phyloP scores from a whole-genome alignment of 2,113 vertebrate species.

The Hystrix cristata region DNA sequence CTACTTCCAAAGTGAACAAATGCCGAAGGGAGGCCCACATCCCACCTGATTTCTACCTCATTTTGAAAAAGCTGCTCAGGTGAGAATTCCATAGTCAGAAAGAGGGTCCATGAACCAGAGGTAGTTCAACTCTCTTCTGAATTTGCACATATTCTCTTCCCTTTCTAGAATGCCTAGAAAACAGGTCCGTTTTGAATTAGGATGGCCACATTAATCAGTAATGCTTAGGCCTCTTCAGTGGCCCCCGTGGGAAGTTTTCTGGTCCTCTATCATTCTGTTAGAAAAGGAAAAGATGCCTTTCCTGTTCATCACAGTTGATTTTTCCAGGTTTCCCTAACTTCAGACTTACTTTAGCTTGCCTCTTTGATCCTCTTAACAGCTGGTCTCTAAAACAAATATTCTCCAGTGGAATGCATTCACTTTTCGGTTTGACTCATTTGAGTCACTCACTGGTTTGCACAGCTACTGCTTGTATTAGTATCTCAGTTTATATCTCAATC shows the following conservation, averaged over 20 bases:
- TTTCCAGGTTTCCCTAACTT: slow-evolving; percentile 30
- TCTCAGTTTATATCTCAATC: not conserved
- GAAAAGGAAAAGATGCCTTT: not conserved
- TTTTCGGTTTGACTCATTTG: not conserved
- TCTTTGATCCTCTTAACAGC: not conserved
- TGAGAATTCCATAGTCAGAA: not conserved
- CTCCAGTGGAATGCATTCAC: not conserved
- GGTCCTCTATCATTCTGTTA: not conserved
- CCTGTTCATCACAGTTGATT: not conserved
- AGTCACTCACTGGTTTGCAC: not conserved
- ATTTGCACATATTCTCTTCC: not conserved
- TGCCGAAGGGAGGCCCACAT: not conserved
- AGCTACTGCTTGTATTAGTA: not conserved
- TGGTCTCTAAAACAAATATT: not conserved
- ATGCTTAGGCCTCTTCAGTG: not conserved
- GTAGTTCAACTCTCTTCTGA: not conserved
- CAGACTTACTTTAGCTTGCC: not conserved
- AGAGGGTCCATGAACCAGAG: not conserved
- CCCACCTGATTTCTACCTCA: not conserved
- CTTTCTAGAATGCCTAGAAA: not conserved
- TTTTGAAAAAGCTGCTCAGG: not conserved
- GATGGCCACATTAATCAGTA: not conserved
- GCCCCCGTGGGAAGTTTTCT: not conserved
- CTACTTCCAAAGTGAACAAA: not conserved
- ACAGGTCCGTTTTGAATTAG: not conserved